Conservation (phyloP, 2,888 invertebrate species). For the Plebejus argus region DNA sequence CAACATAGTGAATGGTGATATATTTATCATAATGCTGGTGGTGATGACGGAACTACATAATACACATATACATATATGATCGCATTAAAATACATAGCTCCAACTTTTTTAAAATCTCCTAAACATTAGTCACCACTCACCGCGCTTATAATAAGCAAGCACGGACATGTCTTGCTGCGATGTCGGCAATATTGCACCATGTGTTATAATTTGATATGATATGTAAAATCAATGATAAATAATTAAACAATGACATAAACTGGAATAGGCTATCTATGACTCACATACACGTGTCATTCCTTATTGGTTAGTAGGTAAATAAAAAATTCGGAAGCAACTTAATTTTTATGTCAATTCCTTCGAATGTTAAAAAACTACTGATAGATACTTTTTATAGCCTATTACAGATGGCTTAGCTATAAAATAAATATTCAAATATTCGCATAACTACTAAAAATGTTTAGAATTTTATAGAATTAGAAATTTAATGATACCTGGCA, state of each 20-base stretch:
- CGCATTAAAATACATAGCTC: neutral
- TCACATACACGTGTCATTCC: neutral
- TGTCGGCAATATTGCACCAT: slow-evolving; percentile 12
- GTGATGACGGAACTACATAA: too few species aligned
- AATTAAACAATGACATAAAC: slow-evolving; percentile 9
- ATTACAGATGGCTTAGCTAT: neutral
- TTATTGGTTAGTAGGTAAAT: neutral
- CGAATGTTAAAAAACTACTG: neutral
- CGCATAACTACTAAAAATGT: neutral
- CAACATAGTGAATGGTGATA: neutral
- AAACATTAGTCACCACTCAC: neutral
- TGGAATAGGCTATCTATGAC: neutral
- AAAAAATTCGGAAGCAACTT: neutral
- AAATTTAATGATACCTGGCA: neutral
- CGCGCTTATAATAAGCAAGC: neutral
- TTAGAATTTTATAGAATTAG: neutral
- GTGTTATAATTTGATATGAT: slow-evolving; percentile 24
- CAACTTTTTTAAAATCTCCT: neutral
- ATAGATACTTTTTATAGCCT: neutral
- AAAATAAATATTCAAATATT: neutral
- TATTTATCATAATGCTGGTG: too few species aligned
- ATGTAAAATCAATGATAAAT: slow-evolving; percentile 8
- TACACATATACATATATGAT: too few species aligned
- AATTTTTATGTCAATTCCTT: slow-evolving; percentile 1
- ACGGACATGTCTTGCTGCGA: neutral